A percentile compares a stretch with the other conserved stretches of the same genome.
Conservation (phyloP, 2,797 vertebrate species). For the Pseudopleuronectes americanus region DNA sequence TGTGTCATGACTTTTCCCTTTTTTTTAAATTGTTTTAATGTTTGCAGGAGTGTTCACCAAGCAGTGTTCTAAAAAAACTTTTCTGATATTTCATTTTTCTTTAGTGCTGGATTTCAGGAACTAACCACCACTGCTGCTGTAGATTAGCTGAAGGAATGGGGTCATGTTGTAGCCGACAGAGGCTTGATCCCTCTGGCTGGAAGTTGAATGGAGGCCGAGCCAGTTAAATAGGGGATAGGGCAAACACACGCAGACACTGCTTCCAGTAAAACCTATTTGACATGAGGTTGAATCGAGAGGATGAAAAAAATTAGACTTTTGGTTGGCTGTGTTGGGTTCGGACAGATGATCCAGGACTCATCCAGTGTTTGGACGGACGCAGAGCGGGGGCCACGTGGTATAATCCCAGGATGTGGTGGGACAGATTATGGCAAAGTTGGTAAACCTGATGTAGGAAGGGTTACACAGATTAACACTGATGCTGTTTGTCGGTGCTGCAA, state of each 20-base stretch:
- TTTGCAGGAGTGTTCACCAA: conserved; percentile 41
- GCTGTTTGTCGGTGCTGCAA: conserved; percentile 25
- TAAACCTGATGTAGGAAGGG: conserved; percentile 65
- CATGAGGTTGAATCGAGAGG: conserved; percentile 64
- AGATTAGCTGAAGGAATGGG: conserved; percentile 80
- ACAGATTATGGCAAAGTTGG: conserved; percentile 70
- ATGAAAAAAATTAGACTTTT: conserved; percentile 76
- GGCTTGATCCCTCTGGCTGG: conserved; percentile 62
- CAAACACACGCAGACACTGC: conserved; percentile 49
- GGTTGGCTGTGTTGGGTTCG: conserved; percentile 52
- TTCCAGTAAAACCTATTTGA: conserved; percentile 72
- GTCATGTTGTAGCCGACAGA: conserved; percentile 71
- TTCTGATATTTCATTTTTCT: conserved; percentile 52
- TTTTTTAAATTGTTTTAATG: conserved; percentile 8
- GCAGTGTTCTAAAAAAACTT: conserved; percentile 34
- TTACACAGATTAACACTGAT: conserved; percentile 64
- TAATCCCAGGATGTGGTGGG: conserved; percentile 72
- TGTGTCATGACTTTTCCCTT: conserved; percentile 57
- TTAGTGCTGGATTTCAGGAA: conserved; percentile 75
- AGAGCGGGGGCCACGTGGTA: conserved; percentile 53
- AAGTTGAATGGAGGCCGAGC: conserved; percentile 64
- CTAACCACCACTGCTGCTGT: conserved; percentile 46
- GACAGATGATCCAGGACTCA: conserved; percentile 77
- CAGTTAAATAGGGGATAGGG: conserved; percentile 60
- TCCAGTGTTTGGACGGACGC: conserved; percentile 76